Evolutionary conservation across 1,140 invertebrate genomes (phyloP).

Genomic region (Elymnias hypermnestra): DNA sequence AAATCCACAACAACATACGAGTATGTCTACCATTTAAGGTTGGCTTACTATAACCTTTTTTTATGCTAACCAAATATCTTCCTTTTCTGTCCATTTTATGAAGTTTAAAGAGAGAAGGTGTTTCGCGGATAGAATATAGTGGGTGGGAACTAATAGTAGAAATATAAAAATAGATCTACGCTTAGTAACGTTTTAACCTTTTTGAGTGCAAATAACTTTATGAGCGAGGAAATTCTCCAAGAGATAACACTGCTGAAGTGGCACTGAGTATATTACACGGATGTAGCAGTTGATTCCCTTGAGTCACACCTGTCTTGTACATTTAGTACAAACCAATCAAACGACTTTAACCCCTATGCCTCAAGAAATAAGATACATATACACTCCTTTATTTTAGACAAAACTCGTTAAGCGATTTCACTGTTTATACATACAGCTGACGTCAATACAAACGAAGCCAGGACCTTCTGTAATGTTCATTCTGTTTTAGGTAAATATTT

Average conservation of each 20-base stretch:
- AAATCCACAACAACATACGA: too few species aligned
- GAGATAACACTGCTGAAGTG: constrained; percentile 10
- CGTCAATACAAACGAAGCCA: constrained; percentile 21
- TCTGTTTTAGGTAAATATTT: constrained; percentile 9
- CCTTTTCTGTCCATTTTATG: too few species aligned
- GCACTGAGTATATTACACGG: constrained; percentile 20
- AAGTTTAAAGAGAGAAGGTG: too few species aligned
- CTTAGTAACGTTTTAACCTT: too few species aligned
- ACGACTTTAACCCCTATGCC: constrained; percentile 12
- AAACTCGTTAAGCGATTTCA: constrained; percentile 20
- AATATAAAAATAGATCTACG: too few species aligned
- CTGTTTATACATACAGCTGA: constrained; percentile 18
- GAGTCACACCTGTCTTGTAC: constrained; percentile 21
- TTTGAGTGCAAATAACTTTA: constrained; percentile 10
- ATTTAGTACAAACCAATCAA: not conserved
- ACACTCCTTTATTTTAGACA: constrained; percentile 1
- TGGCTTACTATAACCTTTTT: too few species aligned
- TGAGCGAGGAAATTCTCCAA: constrained; percentile 16
- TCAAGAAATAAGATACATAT: not conserved
- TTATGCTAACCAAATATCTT: too few species aligned
- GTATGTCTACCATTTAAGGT: too few species aligned
- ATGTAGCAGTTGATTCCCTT: constrained; percentile 15
- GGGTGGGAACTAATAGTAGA: too few species aligned
- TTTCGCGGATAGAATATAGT: too few species aligned
- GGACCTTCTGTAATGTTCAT: constrained; percentile 10